Conservation (phyloP, 1,140 invertebrate genomes). For the Proales similis region DNA sequence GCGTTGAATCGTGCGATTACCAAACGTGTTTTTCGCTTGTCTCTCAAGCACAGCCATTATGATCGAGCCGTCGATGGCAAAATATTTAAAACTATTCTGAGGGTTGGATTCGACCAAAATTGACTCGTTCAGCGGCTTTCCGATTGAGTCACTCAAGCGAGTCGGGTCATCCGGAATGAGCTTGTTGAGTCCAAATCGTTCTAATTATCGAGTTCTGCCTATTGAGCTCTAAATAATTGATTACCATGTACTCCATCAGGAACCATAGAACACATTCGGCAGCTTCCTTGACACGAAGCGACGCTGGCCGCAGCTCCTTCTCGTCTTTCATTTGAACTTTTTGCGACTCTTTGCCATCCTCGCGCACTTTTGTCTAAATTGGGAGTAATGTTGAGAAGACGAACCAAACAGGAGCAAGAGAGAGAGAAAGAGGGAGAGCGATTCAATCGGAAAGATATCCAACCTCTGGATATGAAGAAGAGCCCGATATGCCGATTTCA, state of each 20-base stretch:
- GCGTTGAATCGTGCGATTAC: conserved; percentile 45
- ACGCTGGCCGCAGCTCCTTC: conserved; percentile 88
- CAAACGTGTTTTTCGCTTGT: conserved; percentile 64
- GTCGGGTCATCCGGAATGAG: too few species aligned
- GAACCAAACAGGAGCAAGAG: too few species aligned
- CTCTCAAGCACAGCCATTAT: conserved; percentile 83
- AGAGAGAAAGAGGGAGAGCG: neutral
- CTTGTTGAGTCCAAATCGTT: too few species aligned
- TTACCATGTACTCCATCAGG: conserved; percentile 71
- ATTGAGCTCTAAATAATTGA: too few species aligned
- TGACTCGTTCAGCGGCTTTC: conserved; percentile 1
- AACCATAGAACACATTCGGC: conserved; percentile 82
- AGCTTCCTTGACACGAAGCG: conserved; percentile 86
- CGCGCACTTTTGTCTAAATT: conserved; percentile 27
- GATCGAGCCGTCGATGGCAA: conserved; percentile 77
- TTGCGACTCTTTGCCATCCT: neutral
- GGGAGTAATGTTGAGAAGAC: neutral
- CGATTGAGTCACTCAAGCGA: neutral
- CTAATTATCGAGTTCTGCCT: too few species aligned
- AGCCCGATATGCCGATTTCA: conserved; percentile 91
- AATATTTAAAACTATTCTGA: conserved; percentile 65
- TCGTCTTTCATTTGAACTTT: conserved; percentile 69
- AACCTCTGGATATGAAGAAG: conserved; percentile 59
- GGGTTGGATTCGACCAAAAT: neutral
- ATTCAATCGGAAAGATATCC: neutral